Evolutionary conservation across 2,888 invertebrate species (phyloP), one percentile per base, ranked within the genome.

Genomic region (Tetanocera ferruginea): DNA sequence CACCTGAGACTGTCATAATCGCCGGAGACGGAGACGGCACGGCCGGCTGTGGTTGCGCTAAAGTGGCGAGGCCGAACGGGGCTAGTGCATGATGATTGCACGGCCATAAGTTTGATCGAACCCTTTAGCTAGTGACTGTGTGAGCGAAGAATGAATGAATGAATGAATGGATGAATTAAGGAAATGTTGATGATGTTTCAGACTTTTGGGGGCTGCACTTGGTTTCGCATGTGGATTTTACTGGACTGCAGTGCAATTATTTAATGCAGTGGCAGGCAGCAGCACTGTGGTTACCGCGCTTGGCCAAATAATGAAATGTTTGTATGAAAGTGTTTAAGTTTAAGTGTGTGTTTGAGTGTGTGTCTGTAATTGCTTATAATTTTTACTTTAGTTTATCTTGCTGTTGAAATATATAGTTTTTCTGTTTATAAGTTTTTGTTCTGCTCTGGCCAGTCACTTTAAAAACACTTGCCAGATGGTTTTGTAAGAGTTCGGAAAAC

Each of bases 1-100:
- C 84, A 84, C 83, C 83, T 83, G 82, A 82, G 78, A 82, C 83
- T 82, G 83, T 84, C 84, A 84, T 83, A 84, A 83, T 82, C 82
- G 82, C 80, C 78, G 81, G 72, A 69, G 72, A 66, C 73, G 71
- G 64, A 25, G 23, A 31, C 49, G 67, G 76, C 71, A 71, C 34
- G 72, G 66, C 73, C 57, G 78, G 57, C 78, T 69, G 76, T 73
- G 79, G 76, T 78, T 80, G 78, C 79, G 55, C 55, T 60, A 77
- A 80, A 78, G 76, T 75, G 77, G 75, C 55, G 72, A 60, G 37
- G 76, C 57, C 5, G 76, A 74, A 72, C 57, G 49, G 49, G 69
- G 64, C 69, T 74, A 76, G 60, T 28, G 34, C 57, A 71, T 19
- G 74, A 64, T 14, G 51, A 43, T 43, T 71, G 69, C 74, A 78